A percentile compares a stretch with the other conserved stretches of the same genome.
phyloP scores from a whole-genome alignment of 2,797 vertebrate genomes.

The Anas flavirostris region DNA sequence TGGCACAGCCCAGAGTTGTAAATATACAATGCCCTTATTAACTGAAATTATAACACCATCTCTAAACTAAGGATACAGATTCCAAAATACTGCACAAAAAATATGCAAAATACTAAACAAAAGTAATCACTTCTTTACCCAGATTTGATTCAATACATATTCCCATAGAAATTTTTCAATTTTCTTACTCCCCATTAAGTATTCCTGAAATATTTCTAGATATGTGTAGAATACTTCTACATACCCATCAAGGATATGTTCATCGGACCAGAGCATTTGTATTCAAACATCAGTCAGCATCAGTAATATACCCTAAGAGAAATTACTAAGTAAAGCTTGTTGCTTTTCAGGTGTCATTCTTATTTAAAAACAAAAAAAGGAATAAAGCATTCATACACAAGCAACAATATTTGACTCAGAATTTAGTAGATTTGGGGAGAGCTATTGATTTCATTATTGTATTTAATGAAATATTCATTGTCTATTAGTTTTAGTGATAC shows the following conservation, averaged over 20 bases:
- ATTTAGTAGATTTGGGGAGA: not conserved
- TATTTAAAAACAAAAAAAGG: not conserved
- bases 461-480: not conserved
- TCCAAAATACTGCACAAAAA: not conserved
- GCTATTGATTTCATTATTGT: not conserved
- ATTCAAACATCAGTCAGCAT: not conserved
- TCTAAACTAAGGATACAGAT: not conserved
- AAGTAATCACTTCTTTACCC: not conserved
- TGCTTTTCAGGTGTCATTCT: conserved; percentile 51
- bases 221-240: not conserved
- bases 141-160: not conserved
- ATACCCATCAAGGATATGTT: not conserved
- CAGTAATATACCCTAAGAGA: not conserved
- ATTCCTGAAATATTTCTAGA: not conserved
- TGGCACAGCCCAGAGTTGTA: not conserved
- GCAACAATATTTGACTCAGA: not conserved
- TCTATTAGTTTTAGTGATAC: not conserved
- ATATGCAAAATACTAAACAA: not conserved
- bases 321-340: conserved; percentile 19
- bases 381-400: not conserved
- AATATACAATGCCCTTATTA: not conserved
- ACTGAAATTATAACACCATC: not conserved
- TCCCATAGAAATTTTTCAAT: not conserved
- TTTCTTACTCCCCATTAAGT: not conserved
- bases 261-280: not conserved